Evolutionary conservation across 2,888 invertebrate species (phyloP).

Genomic region (Campaea margaritaria): DNA sequence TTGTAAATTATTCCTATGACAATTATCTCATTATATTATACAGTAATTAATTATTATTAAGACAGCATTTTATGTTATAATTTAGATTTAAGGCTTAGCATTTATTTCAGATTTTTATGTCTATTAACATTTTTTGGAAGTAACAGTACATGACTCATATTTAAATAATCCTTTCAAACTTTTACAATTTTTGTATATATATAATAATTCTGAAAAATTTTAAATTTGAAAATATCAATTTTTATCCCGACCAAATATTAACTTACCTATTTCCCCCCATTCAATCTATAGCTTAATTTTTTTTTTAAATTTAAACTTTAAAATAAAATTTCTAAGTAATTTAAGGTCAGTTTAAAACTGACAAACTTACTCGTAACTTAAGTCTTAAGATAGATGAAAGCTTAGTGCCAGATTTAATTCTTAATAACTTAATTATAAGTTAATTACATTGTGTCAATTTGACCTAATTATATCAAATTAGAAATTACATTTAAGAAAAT

Average conservation of each 20-base stretch:
- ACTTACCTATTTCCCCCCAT: no score
- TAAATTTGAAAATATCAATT: no score
- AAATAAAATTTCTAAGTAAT: neutral
- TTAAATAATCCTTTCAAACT: no score
- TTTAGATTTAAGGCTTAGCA: no score
- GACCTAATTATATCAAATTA: slow-evolving; percentile 2
- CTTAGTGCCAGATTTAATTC: slow-evolving; percentile 45
- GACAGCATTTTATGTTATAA: slow-evolving; percentile 10
- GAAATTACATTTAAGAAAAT: neutral
- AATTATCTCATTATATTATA: neutral
- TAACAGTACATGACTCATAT: no score
- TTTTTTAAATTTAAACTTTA: no score
- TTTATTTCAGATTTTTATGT: neutral
- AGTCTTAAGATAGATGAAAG: slow-evolving; percentile 16
- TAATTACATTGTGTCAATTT: slow-evolving; percentile 17
- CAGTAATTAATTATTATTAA: neutral
- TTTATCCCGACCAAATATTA: no score
- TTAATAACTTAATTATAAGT: neutral
- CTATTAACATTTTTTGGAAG: no score
- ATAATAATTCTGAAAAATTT: no score
- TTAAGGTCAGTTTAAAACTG: slow-evolving; percentile 46
- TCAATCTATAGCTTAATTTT: no score
- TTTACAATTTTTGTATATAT: no score
- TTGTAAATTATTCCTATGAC: neutral
- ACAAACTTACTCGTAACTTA: slow-evolving; percentile 34